Base-by-base conservation (phyloP, 1,140 invertebrate genomes). In the Dreissena polymorpha region DNA sequence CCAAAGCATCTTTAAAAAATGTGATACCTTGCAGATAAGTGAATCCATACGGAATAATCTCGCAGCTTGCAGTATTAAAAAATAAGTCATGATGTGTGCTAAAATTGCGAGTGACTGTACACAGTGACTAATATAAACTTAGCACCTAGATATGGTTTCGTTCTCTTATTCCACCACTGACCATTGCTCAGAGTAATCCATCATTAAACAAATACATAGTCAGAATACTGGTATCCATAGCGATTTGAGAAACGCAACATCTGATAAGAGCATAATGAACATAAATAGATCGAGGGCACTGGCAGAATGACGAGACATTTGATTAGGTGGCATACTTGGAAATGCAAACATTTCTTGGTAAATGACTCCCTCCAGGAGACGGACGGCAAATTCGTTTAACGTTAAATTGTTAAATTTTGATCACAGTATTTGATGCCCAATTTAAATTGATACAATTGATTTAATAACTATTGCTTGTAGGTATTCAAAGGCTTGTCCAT, bases 181-280 rank as follows among this genome's bases (percentile, higher is more conserved):
- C 57, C 16, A n/a, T 60, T 23, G 57, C 57, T 60, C 57, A 6
- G 57, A 18, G 16, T 60, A n/a, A 60, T 60, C 57, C 16, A 18
- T 60, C 78, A 72, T 71, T 71, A 80, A 64, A 80, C 68, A 80
- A 80, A 80, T 80, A 80, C 70, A 71, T 80, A 69, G 55, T 63
- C 25, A 80, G 78, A 72, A 72, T 70, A 80, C 72, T 80, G 68
- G 68, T 64, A 80, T 63, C 70, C 78, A 80, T 80, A 71, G 68
- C 69, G 69, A 80, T 80, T 80, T 71, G 78, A 71, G 78, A 80
- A 64, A 72, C n/a, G 29, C 16, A 80, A 10, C 78, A 80, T 80
- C 78, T 80, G 78, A 80, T 72, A 80, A 23, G 50, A 39, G 39
- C 39, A 39, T 39, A 39, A 39, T 8, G 39, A 39, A 39, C 39